These are phyloP conservation scores for Hippocampus guttulatus DNA, from an alignment of 2,113 vertebrate species.

Conservation along the genomic window DNA sequence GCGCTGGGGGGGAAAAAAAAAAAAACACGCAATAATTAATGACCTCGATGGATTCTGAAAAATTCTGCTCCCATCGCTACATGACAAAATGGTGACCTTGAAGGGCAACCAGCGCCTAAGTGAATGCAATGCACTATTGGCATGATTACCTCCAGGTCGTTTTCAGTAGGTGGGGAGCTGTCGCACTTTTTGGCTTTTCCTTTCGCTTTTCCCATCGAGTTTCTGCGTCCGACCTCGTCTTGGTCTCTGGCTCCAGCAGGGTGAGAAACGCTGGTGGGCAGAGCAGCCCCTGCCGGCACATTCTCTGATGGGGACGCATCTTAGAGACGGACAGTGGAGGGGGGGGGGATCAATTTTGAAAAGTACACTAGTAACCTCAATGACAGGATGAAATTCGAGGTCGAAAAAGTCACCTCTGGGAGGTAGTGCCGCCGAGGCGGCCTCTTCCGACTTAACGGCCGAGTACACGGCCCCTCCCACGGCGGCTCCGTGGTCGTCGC, in stretches of 20 bases:
- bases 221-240: conserved; percentile 85
- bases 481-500: conserved; percentile 59
- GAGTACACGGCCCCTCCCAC: conserved; percentile 72
- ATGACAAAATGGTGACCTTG: background rate
- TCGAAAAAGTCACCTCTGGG: conserved; percentile 53
- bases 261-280: conserved; percentile 49
- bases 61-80: background rate
- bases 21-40: background rate
- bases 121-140: too few species aligned
- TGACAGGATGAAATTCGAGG: background rate
- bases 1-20: conserved; percentile 64
- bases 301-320: conserved; percentile 65
- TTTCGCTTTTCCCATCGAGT: conserved; percentile 84
- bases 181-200: conserved; percentile 89
- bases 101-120: background rate
- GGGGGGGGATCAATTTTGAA: background rate
- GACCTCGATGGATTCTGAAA: background rate
- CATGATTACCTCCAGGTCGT: conserved; percentile 84
- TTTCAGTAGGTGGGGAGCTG: conserved; percentile 77
- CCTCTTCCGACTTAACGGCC: conserved; percentile 72
- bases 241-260: conserved; percentile 78
- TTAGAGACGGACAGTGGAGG: conserved; percentile 4
- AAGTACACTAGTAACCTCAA: background rate
- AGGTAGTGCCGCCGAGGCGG: conserved; percentile 61
- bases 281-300: conserved; percentile 61